Evolutionary conservation across 2,888 invertebrate species (phyloP).

Genomic region (Rotaria socialis): DNA sequence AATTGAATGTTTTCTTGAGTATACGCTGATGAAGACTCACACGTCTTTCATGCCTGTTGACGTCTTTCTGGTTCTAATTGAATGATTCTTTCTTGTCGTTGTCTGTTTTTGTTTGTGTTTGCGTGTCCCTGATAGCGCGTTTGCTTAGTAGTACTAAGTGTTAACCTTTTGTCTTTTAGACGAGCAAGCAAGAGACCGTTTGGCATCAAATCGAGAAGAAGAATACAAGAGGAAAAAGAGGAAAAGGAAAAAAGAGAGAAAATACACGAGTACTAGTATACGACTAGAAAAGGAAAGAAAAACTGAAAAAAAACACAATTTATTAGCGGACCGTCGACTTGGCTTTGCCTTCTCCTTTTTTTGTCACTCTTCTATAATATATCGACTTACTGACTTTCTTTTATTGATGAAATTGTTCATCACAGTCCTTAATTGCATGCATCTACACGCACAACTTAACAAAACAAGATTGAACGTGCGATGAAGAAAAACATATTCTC

Average conservation of each 20-base stretch:
- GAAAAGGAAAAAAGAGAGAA: neutral
- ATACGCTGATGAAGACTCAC: neutral
- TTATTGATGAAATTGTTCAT: neutral
- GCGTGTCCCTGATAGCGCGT: neutral
- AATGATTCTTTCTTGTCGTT: neutral
- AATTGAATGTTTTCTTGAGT: neutral
- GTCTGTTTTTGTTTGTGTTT: neutral
- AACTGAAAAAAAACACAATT: conserved; percentile 8
- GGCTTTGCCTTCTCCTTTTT: neutral
- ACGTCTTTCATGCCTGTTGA: neutral
- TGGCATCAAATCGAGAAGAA: neutral
- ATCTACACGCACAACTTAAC: neutral
- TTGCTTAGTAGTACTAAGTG: conserved; percentile 15
- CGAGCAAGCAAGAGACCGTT: neutral
- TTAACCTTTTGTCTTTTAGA: conserved; percentile 16
- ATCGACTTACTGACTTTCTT: neutral
- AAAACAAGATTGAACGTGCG: neutral
- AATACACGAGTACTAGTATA: neutral
- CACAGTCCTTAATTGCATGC: neutral
- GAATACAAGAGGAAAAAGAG: neutral
- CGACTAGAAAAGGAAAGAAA: neutral
- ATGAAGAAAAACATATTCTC: neutral
- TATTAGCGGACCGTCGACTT: neutral
- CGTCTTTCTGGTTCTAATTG: neutral
- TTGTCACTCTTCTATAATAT: neutral